These are phyloP conservation scores for Podiceps cristatus DNA, from an alignment of 2,113 vertebrate genomes.

Conservation along the genomic window DNA sequence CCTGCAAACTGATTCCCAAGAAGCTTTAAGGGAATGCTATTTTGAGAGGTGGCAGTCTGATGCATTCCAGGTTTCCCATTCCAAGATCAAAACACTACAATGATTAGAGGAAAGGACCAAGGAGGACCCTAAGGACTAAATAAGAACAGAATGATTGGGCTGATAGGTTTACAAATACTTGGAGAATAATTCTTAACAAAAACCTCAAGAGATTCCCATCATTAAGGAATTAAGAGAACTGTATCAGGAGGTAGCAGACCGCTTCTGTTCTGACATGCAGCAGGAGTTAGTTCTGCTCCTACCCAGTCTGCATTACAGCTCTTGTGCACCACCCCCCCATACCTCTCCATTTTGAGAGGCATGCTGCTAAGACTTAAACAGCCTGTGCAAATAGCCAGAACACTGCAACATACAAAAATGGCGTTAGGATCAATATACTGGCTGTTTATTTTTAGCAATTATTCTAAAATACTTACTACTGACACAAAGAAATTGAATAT, in stretches of 20 bases:
- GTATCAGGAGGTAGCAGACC: background rate
- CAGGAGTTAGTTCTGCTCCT: background rate
- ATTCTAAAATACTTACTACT: background rate
- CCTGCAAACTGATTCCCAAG: background rate
- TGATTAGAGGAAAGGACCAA: background rate
- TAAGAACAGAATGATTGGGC: background rate
- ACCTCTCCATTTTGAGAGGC: background rate
- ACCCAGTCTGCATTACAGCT: background rate
- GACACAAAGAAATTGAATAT: background rate
- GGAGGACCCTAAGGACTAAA: background rate
- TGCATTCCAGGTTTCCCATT: background rate
- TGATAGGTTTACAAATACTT: background rate
- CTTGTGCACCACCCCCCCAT: background rate
- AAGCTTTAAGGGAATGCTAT: background rate
- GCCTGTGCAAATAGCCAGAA: background rate
- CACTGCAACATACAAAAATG: background rate
- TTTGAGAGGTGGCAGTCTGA: background rate
- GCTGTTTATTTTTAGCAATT: background rate
- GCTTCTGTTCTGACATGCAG: background rate
- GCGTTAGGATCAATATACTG: background rate
- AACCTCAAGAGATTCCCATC: background rate
- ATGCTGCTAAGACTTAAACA: background rate
- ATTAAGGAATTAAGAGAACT: background rate
- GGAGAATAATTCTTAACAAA: background rate
- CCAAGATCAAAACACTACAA: background rate